A percentile compares a stretch with the other conserved stretches of the same genome.
These are phyloP conservation scores for Paramormyrops hopkinsi DNA, from an alignment of 2,797 vertebrate species.

Conservation along the genomic window DNA sequence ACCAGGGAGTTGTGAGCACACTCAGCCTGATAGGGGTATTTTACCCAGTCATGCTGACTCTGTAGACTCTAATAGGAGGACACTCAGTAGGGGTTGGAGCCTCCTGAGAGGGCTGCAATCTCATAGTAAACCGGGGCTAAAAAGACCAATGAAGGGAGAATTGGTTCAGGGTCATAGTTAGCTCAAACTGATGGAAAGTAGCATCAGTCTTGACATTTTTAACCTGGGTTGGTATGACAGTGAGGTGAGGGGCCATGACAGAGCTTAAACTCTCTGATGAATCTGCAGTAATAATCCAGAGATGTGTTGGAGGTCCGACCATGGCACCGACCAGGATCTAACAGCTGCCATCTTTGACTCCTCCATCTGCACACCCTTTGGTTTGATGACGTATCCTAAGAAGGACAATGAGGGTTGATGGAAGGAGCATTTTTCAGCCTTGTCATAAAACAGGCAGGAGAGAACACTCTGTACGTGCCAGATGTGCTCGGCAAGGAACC, in stretches of 20 bases:
- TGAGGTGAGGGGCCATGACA: not conserved
- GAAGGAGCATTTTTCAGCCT: not conserved
- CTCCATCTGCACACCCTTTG: not conserved
- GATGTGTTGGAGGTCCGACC: not conserved
- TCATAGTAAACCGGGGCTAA: not conserved
- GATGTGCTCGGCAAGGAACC: not conserved
- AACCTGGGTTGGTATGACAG: not conserved
- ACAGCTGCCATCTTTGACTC: not conserved
- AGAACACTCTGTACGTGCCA: not conserved
- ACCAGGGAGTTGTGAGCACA: not conserved
- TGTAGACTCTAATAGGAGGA: not conserved
- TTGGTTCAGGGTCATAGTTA: not conserved
- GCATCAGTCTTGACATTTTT: not conserved
- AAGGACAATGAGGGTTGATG: not conserved
- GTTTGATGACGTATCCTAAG: not conserved
- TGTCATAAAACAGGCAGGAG: not conserved
- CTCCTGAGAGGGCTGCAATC: not conserved
- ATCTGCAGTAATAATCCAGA: not conserved
- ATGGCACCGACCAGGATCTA: not conserved
- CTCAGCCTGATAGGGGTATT: not conserved
- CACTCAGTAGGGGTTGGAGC: not conserved
- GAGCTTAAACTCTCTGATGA: not conserved
- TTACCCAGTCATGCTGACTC: not conserved
- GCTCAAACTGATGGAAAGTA: not conserved
- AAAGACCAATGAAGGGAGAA: not conserved